Evolutionary conservation across 2,113 vertebrate genomes (phyloP).

Genomic region (Struthidea cinerea): DNA sequence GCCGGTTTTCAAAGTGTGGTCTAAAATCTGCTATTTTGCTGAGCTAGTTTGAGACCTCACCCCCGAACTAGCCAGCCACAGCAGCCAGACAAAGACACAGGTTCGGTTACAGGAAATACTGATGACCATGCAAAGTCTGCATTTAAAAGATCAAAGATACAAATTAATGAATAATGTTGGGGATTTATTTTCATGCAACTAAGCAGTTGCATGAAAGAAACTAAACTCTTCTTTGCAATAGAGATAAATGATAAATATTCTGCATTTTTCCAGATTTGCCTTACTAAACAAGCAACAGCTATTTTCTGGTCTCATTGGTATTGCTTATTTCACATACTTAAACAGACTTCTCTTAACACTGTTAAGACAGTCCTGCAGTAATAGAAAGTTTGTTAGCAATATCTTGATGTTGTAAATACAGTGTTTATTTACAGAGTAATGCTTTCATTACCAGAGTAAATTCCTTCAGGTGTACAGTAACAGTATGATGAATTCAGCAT

Average conservation of each 20-base stretch:
- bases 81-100: no score
- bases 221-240: neutral
- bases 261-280: neutral
- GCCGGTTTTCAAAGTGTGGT: no score
- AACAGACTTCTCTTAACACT: neutral
- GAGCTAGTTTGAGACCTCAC: no score
- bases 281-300: neutral
- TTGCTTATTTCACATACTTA: neutral
- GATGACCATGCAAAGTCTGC: neutral
- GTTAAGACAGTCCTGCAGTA: neutral
- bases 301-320: neutral
- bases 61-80: no score
- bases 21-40: no score
- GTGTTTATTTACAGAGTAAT: no score
- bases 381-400: neutral
- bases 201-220: neutral
- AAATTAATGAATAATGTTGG: neutral
- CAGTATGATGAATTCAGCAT: neutral
- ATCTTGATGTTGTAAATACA: neutral
- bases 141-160: neutral
- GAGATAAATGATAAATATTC: neutral
- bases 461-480: neutral
- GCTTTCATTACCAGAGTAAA: neutral
- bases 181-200: neutral
- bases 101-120: neutral